Conservation (phyloP, 2,888 invertebrate genomes). For the Cerceris ruficornis region DNA sequence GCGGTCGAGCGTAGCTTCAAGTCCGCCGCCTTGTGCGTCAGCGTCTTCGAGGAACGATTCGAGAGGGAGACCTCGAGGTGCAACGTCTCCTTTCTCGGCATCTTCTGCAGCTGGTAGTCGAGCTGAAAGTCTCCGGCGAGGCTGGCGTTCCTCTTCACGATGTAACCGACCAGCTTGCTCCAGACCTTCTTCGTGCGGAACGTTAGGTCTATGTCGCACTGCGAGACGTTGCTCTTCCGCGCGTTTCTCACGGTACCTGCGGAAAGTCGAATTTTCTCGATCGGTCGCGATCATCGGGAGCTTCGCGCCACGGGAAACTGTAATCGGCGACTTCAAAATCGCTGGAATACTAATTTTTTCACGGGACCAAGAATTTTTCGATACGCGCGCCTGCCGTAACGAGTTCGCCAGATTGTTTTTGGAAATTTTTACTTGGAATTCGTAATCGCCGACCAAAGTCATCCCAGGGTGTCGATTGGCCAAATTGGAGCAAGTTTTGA, state of each 20-base stretch:
- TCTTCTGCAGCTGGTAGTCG: slow-evolving; percentile 86
- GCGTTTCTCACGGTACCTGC: slow-evolving; percentile 85
- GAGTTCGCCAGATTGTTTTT: too few species aligned
- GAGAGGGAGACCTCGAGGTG: slow-evolving; percentile 82
- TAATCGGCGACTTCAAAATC: not conserved
- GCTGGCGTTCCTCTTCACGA: slow-evolving; percentile 84
- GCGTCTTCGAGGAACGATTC: slow-evolving; percentile 84
- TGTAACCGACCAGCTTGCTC: slow-evolving; percentile 89
- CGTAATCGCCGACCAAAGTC: too few species aligned
- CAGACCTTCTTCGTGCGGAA: slow-evolving; percentile 91
- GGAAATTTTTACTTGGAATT: too few species aligned
- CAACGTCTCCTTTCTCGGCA: slow-evolving; percentile 80
- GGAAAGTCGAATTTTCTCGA: slow-evolving; percentile 44
- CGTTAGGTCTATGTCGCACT: slow-evolving; percentile 89
- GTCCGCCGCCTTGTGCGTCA: slow-evolving; percentile 86
- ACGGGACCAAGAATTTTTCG: too few species aligned
- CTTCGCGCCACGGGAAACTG: not conserved
- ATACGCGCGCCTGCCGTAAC: too few species aligned
- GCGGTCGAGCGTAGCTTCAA: slow-evolving; percentile 89
- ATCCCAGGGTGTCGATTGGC: too few species aligned
- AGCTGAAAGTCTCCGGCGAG: slow-evolving; percentile 85
- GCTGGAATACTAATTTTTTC: too few species aligned
- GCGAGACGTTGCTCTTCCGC: slow-evolving; percentile 88
- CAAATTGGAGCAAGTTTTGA: too few species aligned
- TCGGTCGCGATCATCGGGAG: not conserved